Base-by-base conservation (phyloP, 2,888 invertebrate genomes). In the Antheraea assamensis region DNA sequence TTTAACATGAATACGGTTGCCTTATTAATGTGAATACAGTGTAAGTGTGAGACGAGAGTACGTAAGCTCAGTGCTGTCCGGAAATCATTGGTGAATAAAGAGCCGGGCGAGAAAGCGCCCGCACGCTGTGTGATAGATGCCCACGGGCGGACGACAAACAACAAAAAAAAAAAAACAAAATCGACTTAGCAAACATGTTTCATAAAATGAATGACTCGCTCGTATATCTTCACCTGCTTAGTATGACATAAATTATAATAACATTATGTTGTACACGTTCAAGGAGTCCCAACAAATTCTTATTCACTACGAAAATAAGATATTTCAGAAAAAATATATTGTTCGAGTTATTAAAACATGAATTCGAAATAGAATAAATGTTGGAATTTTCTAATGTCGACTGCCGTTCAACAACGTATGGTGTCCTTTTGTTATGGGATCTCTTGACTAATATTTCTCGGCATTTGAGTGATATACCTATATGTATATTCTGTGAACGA, bases 221-320 rank as follows among this genome's bases (percentile, higher is more conserved):
- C 93, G 90, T 94, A 93, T 93, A 94, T 94, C 93, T 93, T 93
- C 94, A 94, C 94, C 94, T 94, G 94, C 93, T 92, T 93, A 92
- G 94, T 93, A 92, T 90, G 91, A 94, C 93, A 94, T 94, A 94
- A 94, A 93, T 94, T 93, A 93, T 93, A 94, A 92, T 93, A 93
- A 93, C 92, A 93, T 93, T 91, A 93, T 93, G 92, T 93, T 92
- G 92, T 92, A 93, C 93, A 92, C 89, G 89, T 87, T 91, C 91
- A 92, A 90, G 92, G 87, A 92, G 92, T 92, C 89, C 91, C 90
- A 92, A 93, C 93, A 92, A 93, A 93, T 93, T 92, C 92, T 91
- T 90, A 90, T 92, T 92, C 92, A 92, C 90, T 89, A 90, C 52
- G 88, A 87, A 93, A 93, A 92, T 93, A 92, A 92, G 92, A 92